Evolutionary conservation across 1,140 invertebrate species (phyloP).

Genomic region (Scaptomyza pallida): DNA sequence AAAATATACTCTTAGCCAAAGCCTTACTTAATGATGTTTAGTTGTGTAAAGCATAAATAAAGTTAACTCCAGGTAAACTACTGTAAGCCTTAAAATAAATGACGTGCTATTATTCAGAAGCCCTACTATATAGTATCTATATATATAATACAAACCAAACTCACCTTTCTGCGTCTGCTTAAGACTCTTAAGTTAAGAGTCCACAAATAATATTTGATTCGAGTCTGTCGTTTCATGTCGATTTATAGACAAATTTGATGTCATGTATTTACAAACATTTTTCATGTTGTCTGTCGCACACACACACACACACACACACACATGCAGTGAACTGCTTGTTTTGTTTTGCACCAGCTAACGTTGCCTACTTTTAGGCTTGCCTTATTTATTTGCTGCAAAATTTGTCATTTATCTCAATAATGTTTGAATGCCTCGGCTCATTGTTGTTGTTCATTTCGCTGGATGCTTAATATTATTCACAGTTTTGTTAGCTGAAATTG

Average conservation of each 20-base stretch:
- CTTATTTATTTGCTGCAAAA: conserved; percentile 37
- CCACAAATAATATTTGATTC: conserved; percentile 22
- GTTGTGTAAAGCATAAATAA: too few species aligned
- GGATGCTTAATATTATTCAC: conserved; percentile 32
- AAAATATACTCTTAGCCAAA: too few species aligned
- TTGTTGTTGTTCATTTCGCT: conserved; percentile 17
- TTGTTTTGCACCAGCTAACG: conserved; percentile 8
- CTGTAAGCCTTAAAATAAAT: too few species aligned
- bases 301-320: background rate
- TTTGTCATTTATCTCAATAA: conserved; percentile 47
- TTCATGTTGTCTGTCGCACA: conserved; percentile 33
- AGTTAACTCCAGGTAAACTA: too few species aligned
- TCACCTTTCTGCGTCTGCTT: too few species aligned
- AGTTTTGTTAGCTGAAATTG: conserved; percentile 13
- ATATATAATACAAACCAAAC: too few species aligned
- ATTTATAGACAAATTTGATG: conserved; percentile 58
- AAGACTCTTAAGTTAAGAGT: background rate
- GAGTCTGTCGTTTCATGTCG: conserved; percentile 53
- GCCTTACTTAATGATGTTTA: too few species aligned
- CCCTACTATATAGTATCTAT: too few species aligned
- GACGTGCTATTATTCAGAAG: too few species aligned
- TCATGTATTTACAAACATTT: conserved; percentile 57
- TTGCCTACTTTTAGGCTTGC: conserved; percentile 24
- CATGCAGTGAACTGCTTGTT: background rate
- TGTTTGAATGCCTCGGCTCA: conserved; percentile 21